Evolutionary conservation across 2,113 vertebrate species (phyloP).

Genomic region (Scomber japonicus): DNA sequence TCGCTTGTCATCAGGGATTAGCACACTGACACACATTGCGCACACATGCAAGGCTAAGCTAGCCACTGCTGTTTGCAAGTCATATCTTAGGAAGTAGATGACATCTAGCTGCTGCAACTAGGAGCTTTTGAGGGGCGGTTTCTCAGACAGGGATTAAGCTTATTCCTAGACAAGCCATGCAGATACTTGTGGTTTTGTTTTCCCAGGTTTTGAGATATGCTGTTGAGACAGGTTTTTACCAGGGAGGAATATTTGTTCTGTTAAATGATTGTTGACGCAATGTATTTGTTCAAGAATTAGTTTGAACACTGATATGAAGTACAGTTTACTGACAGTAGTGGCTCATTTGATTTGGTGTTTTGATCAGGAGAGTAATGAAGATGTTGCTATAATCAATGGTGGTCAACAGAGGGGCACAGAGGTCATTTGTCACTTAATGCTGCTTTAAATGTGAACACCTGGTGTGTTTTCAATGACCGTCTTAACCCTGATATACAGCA

Average conservation of each 20-base stretch:
- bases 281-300: constrained; percentile 1
- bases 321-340: not conserved
- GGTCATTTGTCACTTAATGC: constrained; percentile 3
- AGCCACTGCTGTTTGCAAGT: not conserved
- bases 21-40: constrained; percentile 75
- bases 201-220: not conserved
- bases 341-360: not conserved
- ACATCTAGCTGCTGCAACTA: constrained; percentile 36
- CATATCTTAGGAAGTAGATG: constrained; percentile 1
- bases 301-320: not conserved
- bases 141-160: constrained; percentile 41
- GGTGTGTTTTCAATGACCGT: not conserved
- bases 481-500: not conserved
- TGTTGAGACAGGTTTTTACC: not conserved
- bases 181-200: constrained; percentile 1
- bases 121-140: constrained; percentile 3
- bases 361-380: too few species aligned
- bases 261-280: not conserved
- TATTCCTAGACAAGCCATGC: not conserved
- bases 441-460: not conserved
- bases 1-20: constrained; percentile 65
- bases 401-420: constrained; percentile 49
- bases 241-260: not conserved
- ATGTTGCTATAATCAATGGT: constrained; percentile 1
- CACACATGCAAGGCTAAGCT: constrained; percentile 28